Base-by-base conservation (phyloP, 2,888 invertebrate genomes). In the Aleiodes alternator region DNA sequence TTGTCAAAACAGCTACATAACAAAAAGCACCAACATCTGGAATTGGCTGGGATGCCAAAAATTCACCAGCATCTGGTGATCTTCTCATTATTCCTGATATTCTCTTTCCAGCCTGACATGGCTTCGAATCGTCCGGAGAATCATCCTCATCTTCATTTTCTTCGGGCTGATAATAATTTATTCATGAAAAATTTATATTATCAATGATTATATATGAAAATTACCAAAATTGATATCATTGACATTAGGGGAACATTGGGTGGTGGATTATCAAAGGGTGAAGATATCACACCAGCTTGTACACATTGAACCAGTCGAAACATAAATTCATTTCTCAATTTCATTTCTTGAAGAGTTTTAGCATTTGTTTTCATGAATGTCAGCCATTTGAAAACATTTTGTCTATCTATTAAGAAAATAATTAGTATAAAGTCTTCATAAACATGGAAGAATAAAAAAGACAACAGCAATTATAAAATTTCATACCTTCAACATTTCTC, bases 21-120 rank as follows among this genome's bases (percentile, higher is more conserved):
- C 92, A 92, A 85, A 92, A 92, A 0, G 92, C 92, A 1, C 92
- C 92, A 83, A 91, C 91, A 79, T 91, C 88, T 1, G 92, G 92
- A 4, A 92, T 90, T 3, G 92, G 92, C 80, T 92, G 92, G 0
- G 91, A 89, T 0, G 92, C 91, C 61, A 92, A 85, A 85, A 92
- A 92, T 8, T 91, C 91, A 2, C 92, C 92, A 3, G 92, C 92
- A 82, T 92, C 92, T 1, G 92, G 92, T 0, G 92, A 92, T 73
- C 90, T 88, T 81, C 90, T 89, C 83, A 91, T 90, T 29, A 92
- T 82, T 83, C 91, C 87, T 0, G 92, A 90, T 79, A 86, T 87
- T 72, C 81, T 81, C 9, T 64, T 64, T 72, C 77, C 79, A 8
- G 69, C 80, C 66, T 68, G 56, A 53, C 48, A 66, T 53, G 48